Evolutionary conservation across 64 coral and sea anemone species (phyloP).

Genomic region (Porites lutea): DNA sequence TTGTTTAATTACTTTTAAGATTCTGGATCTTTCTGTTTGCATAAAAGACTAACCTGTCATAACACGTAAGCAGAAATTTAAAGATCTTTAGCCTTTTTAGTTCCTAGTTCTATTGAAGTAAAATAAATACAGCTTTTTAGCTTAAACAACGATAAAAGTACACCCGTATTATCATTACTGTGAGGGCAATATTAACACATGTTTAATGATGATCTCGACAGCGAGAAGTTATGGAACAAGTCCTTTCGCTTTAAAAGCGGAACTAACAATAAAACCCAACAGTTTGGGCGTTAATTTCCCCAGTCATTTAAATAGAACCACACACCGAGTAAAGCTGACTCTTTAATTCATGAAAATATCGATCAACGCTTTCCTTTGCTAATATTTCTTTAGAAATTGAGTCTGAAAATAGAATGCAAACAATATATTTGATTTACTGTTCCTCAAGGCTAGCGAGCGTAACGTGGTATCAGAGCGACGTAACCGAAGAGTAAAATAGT

Average conservation of each 20-base stretch:
- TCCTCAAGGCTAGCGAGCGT: background rate
- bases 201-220: background rate
- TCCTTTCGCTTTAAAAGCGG: background rate
- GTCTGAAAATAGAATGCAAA: constrained; percentile 14
- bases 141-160: background rate
- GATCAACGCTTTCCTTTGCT: background rate
- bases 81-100: background rate
- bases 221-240: background rate
- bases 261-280: background rate
- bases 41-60: background rate
- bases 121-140: background rate
- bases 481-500: no score
- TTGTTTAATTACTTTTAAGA: background rate
- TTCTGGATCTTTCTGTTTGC: background rate
- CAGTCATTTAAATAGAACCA: background rate
- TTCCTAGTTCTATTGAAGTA: background rate
- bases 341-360: background rate
- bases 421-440: constrained; percentile 13
- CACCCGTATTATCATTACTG: background rate
- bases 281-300: background rate
- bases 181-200: background rate
- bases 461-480: background rate
- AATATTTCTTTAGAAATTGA: constrained; percentile 18
- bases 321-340: background rate
- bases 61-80: background rate